Evolutionary conservation across 1,140 invertebrate genomes (phyloP), one percentile per base, ranked within the genome.

Genomic region (Leguminivora glycinivorella): DNA sequence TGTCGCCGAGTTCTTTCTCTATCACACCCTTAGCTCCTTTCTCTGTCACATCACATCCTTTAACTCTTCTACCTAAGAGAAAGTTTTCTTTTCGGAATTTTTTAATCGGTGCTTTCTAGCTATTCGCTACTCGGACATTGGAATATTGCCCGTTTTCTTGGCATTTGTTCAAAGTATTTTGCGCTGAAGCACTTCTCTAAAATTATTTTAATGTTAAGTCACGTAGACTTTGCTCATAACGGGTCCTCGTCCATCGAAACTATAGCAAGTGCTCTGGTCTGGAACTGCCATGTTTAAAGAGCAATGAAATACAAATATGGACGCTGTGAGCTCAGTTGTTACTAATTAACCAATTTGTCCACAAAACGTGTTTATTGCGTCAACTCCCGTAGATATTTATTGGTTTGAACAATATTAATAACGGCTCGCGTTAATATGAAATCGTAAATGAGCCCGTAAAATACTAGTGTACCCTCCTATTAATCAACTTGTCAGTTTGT

Each of bases 141-240:
- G 78, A 83, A 78, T 78, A 81, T 68, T 82, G 79, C 81, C 80
- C 77, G 77, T 81, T 77, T 76, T 76, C 73, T 87, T 87, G 85
- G 85, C 83, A 83, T 72, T 70, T 66, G 78, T 82, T 85, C 85
- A 87, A 85, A 75, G 71, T 80, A 80, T 84, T 85, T 78, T 83
- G 80, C 82, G 83, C 80, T 83, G 76, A 83, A 75, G 69, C 77
- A 76, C 67, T 79, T 74, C 74, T 80, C 77, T 82, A 79, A 82
- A 85, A 81, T 83, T 80, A 84, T 80, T 80, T 79, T 72, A 72
- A 80, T 75, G 76, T 70, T 75, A 75, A 73, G 74, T 77, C 70
- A 75, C 73, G 70, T 74, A 67, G 56, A 66, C 63, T 70, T 31
- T 66, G 47, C 31, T 67, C 22, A 25, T 25, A 29, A 52, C 22